Evolutionary conservation across 1,140 invertebrate genomes (phyloP).

Genomic region (Pachypeltis micranthus): DNA sequence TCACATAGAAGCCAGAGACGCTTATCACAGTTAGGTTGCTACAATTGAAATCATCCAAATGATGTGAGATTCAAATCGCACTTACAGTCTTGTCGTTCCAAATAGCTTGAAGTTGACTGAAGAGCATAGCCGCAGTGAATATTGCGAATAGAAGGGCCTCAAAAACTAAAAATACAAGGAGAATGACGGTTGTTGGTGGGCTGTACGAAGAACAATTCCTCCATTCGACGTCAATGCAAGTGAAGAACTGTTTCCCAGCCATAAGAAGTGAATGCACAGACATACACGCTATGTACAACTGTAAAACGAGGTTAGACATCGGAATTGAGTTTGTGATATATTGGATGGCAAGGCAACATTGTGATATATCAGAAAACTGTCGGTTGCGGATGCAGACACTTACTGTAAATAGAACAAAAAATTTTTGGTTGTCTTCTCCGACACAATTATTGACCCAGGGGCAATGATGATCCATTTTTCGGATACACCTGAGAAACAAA

Average conservation of each 20-base stretch:
- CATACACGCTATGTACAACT: constrained; percentile 96
- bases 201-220: constrained; percentile 84
- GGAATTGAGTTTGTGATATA: constrained; percentile 5
- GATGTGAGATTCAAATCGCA: no score
- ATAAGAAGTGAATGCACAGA: constrained; percentile 88
- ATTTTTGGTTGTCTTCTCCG: constrained; percentile 98
- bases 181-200: constrained; percentile 87
- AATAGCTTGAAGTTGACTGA: constrained; percentile 84
- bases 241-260: constrained; percentile 84
- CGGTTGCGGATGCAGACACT: constrained; percentile 36
- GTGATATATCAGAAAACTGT: neutral
- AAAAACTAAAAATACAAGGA: constrained; percentile 90
- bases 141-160: constrained; percentile 95
- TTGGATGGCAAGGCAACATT: neutral
- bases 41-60: no score
- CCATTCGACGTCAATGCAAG: constrained; percentile 90
- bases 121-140: constrained; percentile 96
- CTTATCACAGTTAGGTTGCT: no score
- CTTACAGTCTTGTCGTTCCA: constrained; percentile 95
- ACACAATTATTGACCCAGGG: constrained; percentile 99
- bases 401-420: constrained; percentile 97
- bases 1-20: no score
- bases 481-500: constrained; percentile 67
- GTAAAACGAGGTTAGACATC: constrained; percentile 36
- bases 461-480: constrained; percentile 99